phyloP scores from a whole-genome alignment of 2,888 invertebrate species.

The Dasypogon diadema region DNA sequence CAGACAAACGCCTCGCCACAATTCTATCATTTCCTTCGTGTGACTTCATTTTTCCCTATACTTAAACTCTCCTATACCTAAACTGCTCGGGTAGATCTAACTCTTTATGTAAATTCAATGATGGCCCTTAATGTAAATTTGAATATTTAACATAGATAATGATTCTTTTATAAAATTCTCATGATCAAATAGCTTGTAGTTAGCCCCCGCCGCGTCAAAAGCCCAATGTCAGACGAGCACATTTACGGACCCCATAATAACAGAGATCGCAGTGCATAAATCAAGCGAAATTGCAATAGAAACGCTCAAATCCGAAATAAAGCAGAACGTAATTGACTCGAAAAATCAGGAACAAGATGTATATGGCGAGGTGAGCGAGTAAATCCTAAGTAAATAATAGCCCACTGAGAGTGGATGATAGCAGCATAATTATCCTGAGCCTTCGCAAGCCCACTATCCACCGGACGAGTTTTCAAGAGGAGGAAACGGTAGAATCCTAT shows the following conservation, averaged over 20 bases:
- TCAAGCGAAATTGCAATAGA: slow-evolving; percentile 52
- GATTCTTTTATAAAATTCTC: background rate
- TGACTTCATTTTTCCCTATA: no score
- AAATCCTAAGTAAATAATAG: slow-evolving; percentile 52
- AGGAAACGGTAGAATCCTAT: slow-evolving; percentile 51
- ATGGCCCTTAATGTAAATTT: background rate
- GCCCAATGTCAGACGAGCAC: background rate
- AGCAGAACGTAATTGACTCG: slow-evolving; percentile 42
- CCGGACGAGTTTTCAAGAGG: background rate
- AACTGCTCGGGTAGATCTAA: slow-evolving; percentile 2
- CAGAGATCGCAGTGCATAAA: slow-evolving; percentile 51
- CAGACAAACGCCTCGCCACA: no score
- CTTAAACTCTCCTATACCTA: no score
- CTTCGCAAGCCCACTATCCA: background rate
- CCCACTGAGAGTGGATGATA: slow-evolving; percentile 38
- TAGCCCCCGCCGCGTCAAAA: slow-evolving; percentile 8
- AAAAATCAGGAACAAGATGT: slow-evolving; percentile 1
- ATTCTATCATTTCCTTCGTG: no score
- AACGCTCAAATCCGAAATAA: slow-evolving; percentile 32
- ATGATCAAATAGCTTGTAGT: background rate
- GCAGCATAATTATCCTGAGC: slow-evolving; percentile 52
- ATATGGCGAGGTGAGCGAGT: slow-evolving; percentile 23
- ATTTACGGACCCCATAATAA: slow-evolving; percentile 50
- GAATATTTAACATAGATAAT: background rate
- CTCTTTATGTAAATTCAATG: background rate